These are phyloP conservation scores for Cotesia typhae DNA, from an alignment of 1,140 invertebrate species.

Conservation along the genomic window DNA sequence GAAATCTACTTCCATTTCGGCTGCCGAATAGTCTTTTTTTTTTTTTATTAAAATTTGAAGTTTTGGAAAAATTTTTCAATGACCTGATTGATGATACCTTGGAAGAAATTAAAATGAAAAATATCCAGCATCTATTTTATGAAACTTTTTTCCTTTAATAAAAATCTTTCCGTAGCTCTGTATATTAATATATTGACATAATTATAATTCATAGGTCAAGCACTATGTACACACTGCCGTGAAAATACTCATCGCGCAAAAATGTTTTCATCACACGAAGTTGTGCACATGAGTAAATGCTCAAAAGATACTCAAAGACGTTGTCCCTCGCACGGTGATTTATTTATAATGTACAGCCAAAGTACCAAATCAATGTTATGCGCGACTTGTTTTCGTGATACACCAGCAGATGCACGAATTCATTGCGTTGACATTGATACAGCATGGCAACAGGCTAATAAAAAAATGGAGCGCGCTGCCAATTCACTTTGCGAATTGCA, in stretches of 20 bases:
- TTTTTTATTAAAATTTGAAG: no score
- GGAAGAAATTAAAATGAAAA: no score
- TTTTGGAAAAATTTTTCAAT: no score
- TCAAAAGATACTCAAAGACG: slow-evolving; percentile 73
- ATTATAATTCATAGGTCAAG: slow-evolving; percentile 69
- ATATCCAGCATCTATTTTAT: no score
- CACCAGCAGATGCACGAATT: slow-evolving; percentile 70
- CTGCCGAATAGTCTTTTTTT: no score
- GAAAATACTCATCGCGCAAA: slow-evolving; percentile 78
- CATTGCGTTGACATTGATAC: slow-evolving; percentile 78
- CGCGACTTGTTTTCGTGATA: slow-evolving; percentile 76
- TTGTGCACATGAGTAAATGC: slow-evolving; percentile 77
- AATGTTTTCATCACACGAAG: slow-evolving; percentile 78
- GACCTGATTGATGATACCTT: no score
- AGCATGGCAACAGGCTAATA: slow-evolving; percentile 74
- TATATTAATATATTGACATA: background rate
- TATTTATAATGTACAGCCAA: slow-evolving; percentile 77
- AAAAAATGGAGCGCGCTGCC: slow-evolving; percentile 71
- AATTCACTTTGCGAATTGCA: slow-evolving; percentile 70
- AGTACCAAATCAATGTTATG: slow-evolving; percentile 75
- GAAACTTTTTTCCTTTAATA: no score
- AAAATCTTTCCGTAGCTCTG: no score
- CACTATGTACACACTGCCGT: slow-evolving; percentile 73
- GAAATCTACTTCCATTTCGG: no score
- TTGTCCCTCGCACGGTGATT: slow-evolving; percentile 74